These are phyloP conservation scores for Chaetura pelagica DNA, from an alignment of 2,113 vertebrate species.

Conservation along the genomic window DNA sequence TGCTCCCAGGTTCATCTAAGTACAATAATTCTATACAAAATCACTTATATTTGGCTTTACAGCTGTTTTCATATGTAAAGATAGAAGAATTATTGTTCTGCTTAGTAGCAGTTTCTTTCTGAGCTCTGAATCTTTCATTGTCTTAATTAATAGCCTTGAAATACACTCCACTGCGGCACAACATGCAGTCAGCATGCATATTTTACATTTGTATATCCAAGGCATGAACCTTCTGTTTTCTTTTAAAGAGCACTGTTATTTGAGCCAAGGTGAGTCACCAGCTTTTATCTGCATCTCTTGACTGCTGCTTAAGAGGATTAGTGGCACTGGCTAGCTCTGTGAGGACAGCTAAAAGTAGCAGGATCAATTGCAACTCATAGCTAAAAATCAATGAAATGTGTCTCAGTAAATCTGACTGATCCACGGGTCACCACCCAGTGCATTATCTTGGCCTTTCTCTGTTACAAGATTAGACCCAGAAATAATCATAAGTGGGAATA, in stretches of 20 bases:
- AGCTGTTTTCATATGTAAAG: background rate
- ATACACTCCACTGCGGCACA: background rate
- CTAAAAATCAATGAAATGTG: conserved; percentile 77
- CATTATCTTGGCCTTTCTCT: conserved; percentile 44
- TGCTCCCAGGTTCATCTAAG: background rate
- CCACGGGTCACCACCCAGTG: conserved; percentile 35
- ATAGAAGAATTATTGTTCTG: conserved; percentile 19
- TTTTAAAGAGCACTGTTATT: conserved; percentile 72
- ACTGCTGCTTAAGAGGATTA: conserved; percentile 81
- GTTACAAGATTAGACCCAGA: conserved; percentile 56
- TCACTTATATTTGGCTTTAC: background rate
- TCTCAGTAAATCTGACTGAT: conserved; percentile 72
- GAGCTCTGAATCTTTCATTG: background rate
- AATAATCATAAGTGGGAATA: conserved; percentile 24
- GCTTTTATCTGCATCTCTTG: conserved; percentile 79
- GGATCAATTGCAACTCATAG: conserved; percentile 72
- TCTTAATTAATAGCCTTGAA: conserved; percentile 46
- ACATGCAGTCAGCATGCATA: conserved; percentile 17
- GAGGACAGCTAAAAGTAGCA: conserved; percentile 65
- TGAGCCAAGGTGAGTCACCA: conserved; percentile 70
- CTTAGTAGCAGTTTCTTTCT: conserved; percentile 2
- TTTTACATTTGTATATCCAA: conserved; percentile 30
- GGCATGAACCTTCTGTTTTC: conserved; percentile 58
- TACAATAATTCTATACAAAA: background rate
- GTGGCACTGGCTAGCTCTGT: conserved; percentile 51